phyloP scores from a whole-genome alignment of 2,113 vertebrate genomes.

The Halichoeres trimaculatus region DNA sequence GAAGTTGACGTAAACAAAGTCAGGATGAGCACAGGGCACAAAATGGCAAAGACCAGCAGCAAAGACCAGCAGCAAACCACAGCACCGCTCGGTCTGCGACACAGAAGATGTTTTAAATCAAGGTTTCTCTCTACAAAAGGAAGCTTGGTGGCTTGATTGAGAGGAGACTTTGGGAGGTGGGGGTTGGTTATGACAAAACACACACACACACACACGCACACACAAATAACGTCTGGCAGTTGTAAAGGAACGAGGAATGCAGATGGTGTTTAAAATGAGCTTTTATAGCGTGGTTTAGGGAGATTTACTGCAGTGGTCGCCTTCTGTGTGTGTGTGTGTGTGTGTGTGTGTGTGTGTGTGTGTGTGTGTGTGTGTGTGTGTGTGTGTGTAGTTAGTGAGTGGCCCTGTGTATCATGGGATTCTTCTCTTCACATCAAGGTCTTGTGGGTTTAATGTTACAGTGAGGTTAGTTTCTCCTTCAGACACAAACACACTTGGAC shows the following conservation, averaged over 20 bases:
- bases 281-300: conserved; percentile 64
- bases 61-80: conserved; percentile 22
- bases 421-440: neutral
- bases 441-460: conserved; percentile 16
- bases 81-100: conserved; percentile 7
- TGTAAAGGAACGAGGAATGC: conserved; percentile 63
- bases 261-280: conserved; percentile 72
- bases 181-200: conserved; percentile 34
- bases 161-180: conserved; percentile 14
- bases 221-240: conserved; percentile 47
- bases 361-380: conserved; percentile 20
- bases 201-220: neutral
- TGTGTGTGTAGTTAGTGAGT: conserved; percentile 34
- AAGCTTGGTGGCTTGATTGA: conserved; percentile 46
- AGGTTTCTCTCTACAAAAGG: conserved; percentile 36
- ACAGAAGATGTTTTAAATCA: conserved; percentile 46
- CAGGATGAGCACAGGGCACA: conserved; percentile 10
- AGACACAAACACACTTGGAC: neutral
- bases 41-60: conserved; percentile 20
- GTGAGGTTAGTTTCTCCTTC: conserved; percentile 14
- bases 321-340: conserved; percentile 13
- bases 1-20: conserved; percentile 35
- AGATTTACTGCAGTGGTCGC: conserved; percentile 58
- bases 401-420: conserved; percentile 14
- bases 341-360: conserved; percentile 29